Conservation (phyloP, 2,797 vertebrate species). For the Semotilus atromaculatus region DNA sequence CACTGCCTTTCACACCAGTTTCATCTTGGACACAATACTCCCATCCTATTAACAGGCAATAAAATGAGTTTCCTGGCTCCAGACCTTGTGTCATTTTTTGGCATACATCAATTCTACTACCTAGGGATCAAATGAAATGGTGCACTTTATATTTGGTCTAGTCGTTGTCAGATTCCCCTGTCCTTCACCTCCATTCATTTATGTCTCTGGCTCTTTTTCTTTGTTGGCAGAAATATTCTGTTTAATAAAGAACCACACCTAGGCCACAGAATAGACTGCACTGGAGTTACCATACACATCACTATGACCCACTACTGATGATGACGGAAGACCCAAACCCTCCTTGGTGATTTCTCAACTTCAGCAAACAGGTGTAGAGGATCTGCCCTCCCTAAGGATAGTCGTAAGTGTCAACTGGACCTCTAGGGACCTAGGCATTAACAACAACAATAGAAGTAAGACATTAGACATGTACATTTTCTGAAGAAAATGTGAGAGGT, state of each 20-base stretch:
- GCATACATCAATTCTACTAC: background rate
- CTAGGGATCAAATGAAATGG: slow-evolving; percentile 14
- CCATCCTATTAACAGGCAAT: background rate
- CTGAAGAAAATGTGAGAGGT: too few relatives aligned
- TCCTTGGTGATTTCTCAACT: background rate
- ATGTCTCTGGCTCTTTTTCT: background rate
- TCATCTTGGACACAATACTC: slow-evolving; percentile 1
- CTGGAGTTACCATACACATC: slow-evolving; percentile 14
- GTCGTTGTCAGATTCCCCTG: slow-evolving; percentile 1
- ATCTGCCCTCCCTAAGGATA: background rate
- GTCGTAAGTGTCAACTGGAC: background rate
- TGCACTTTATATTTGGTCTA: slow-evolving; percentile 19
- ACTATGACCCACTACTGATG: background rate
- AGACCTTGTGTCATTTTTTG: background rate
- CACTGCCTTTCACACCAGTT: background rate
- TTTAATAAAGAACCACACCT: background rate
- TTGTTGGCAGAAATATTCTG: slow-evolving; percentile 1
- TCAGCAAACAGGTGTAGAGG: background rate
- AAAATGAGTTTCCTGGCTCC: background rate
- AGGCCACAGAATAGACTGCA: background rate
- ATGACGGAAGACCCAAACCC: background rate
- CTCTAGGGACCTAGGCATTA: background rate
- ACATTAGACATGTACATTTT: background rate
- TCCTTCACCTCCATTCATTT: slow-evolving; percentile 2
- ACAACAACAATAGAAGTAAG: background rate